phyloP scores from a whole-genome alignment of 2,888 invertebrate species.

The Pelosia muscerda region DNA sequence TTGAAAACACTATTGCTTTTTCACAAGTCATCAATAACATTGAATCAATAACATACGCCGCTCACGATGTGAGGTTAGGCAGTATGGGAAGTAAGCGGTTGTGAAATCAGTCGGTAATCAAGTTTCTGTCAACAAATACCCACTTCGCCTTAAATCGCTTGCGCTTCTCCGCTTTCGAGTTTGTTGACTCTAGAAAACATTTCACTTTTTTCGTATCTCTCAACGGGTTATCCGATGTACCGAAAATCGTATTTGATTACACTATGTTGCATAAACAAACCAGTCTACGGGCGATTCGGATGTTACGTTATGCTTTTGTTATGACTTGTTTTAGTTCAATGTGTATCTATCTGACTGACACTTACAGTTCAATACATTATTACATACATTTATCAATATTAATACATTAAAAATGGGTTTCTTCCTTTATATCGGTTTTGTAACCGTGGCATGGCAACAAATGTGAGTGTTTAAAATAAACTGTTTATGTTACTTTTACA shows the following conservation, averaged over 20 bases:
- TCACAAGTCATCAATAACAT: conserved; percentile 9
- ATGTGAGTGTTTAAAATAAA: neutral
- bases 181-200: conserved; percentile 65
- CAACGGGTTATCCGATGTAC: conserved; percentile 50
- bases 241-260: conserved; percentile 62
- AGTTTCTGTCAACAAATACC: conserved; percentile 60
- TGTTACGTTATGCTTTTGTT: conserved; percentile 38
- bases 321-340: conserved; percentile 27
- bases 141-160: conserved; percentile 56
- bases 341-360: conserved; percentile 14
- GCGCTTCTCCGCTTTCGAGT: conserved; percentile 65
- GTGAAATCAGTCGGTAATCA: conserved; percentile 61
- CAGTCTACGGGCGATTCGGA: conserved; percentile 45
- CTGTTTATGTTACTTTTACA: neutral
- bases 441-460: neutral
- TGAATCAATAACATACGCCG: conserved; percentile 42
- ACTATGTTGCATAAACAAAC: conserved; percentile 59
- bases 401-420: neutral
- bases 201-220: conserved; percentile 67
- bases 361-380: neutral
- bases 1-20: conserved; percentile 8
- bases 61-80: conserved; percentile 35
- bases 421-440: neutral
- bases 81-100: conserved; percentile 49
- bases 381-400: neutral